phyloP scores from a whole-genome alignment of 2,888 invertebrate species.

The Campoplex nolae region DNA sequence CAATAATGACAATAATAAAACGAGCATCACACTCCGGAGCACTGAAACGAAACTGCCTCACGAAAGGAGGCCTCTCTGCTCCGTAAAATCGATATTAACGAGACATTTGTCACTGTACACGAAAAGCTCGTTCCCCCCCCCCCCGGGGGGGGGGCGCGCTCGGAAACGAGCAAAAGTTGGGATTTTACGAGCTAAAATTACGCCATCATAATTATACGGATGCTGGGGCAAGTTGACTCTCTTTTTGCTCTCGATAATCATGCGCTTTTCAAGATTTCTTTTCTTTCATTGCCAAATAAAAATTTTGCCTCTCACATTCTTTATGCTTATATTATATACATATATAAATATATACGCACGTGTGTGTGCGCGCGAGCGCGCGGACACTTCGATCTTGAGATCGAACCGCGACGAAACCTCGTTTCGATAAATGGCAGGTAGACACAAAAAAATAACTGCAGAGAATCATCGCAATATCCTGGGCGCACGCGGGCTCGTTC shows the following conservation, averaged over 20 bases:
- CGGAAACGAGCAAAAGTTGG: neutral
- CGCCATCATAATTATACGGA: slow-evolving; percentile 44
- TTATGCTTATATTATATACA: neutral
- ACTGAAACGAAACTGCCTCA: slow-evolving; percentile 9
- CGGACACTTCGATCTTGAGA: neutral
- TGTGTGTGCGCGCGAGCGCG: neutral
- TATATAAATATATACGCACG: neutral
- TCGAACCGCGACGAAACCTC: slow-evolving; percentile 37
- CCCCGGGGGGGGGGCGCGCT: too few species aligned
- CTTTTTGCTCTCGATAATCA: slow-evolving; percentile 37
- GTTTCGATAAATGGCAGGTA: slow-evolving; percentile 58
- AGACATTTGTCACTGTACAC: slow-evolving; percentile 31
- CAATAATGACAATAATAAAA: slow-evolving; percentile 1
- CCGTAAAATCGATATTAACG: slow-evolving; percentile 35
- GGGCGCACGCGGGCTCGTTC: neutral
- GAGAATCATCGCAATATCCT: slow-evolving; percentile 17
- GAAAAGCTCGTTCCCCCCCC: too few species aligned
- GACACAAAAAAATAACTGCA: slow-evolving; percentile 1
- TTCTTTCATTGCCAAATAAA: slow-evolving; percentile 57
- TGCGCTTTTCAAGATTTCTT: slow-evolving; percentile 50
- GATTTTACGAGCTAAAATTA: slow-evolving; percentile 46
- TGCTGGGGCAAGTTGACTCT: neutral
- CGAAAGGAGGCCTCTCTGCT: neutral
- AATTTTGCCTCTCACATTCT: slow-evolving; percentile 35
- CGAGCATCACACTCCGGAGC: neutral